Percentiles rank a stretch among this genome's conserved stretches.
phyloP scores from a whole-genome alignment of 1,140 invertebrate species.

The Drosophila murphyi region DNA sequence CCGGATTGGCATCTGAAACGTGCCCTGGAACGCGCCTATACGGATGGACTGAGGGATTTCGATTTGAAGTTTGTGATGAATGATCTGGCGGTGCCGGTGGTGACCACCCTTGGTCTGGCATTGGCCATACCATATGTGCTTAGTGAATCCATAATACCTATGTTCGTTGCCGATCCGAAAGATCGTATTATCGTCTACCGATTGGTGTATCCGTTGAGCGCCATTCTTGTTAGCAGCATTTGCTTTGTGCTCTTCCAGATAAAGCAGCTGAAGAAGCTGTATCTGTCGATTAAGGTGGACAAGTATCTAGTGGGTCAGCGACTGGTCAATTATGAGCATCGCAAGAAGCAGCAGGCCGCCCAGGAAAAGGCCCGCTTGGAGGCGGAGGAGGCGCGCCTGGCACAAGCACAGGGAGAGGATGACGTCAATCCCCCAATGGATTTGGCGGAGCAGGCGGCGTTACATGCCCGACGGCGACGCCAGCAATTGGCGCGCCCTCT shows the following conservation, averaged over 20 bases:
- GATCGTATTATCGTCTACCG: constrained; percentile 92
- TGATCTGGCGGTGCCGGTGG: constrained; percentile 94
- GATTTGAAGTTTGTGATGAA: constrained; percentile 94
- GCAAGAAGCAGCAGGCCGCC: constrained; percentile 87
- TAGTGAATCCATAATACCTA: constrained; percentile 92
- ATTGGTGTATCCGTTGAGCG: constrained; percentile 95
- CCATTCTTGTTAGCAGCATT: constrained; percentile 89
- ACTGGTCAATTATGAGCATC: constrained; percentile 97
- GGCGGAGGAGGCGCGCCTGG: constrained; percentile 49
- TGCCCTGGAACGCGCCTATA: constrained; percentile 95
- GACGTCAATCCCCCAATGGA: constrained; percentile 17
- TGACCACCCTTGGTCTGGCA: constrained; percentile 93
- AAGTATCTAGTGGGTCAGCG: constrained; percentile 98
- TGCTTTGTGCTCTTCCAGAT: constrained; percentile 91
- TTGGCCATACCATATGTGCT: constrained; percentile 95
- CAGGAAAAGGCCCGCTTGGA: constrained; percentile 67
- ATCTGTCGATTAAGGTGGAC: constrained; percentile 99
- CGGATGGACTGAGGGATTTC: constrained; percentile 96
- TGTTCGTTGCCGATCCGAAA: constrained; percentile 90
- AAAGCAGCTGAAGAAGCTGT: constrained; percentile 96
- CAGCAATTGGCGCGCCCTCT: constrained; percentile 37
- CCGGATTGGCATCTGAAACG: constrained; percentile 97
- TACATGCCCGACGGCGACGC: constrained; percentile 49
- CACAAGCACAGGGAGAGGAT: constrained; percentile 12
- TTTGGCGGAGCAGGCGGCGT: constrained; percentile 47